These are phyloP conservation scores for Ecliptopera silaceata DNA, from an alignment of 2,888 invertebrate genomes.

Conservation along the genomic window DNA sequence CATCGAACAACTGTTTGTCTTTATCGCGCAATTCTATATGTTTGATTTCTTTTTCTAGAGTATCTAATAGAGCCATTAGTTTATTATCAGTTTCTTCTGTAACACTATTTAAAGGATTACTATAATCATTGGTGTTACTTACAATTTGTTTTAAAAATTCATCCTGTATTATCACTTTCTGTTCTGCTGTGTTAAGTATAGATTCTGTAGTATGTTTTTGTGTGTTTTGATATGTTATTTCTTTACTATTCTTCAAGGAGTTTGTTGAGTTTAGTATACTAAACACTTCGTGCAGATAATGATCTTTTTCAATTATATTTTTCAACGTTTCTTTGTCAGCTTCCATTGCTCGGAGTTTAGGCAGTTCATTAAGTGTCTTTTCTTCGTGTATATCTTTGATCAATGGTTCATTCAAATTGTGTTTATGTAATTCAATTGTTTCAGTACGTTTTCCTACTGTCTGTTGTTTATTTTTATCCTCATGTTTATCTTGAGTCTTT, in stretches of 20 bases:
- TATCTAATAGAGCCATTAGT: slow-evolving; percentile 56
- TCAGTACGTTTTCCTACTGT: neutral
- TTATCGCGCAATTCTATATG: slow-evolving; percentile 51
- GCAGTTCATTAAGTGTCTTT: neutral
- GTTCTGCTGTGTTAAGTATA: slow-evolving; percentile 41
- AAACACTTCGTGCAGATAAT: slow-evolving; percentile 7
- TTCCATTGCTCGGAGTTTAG: neutral
- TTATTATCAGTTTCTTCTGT: slow-evolving; percentile 52
- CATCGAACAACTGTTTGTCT: slow-evolving; percentile 61
- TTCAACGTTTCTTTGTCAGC: slow-evolving; percentile 1
- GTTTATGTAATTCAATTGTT: neutral
- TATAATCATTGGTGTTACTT: slow-evolving; percentile 31
- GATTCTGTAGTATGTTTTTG: slow-evolving; percentile 32
- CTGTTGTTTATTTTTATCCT: neutral
- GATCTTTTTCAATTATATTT: neutral
- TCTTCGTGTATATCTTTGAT: slow-evolving; percentile 4
- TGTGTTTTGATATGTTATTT: slow-evolving; percentile 15
- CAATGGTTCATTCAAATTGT: neutral
- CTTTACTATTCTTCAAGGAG: neutral
- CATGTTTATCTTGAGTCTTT: neutral
- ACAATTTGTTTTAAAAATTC: slow-evolving; percentile 20
- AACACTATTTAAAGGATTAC: slow-evolving; percentile 23
- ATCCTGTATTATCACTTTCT: slow-evolving; percentile 42
- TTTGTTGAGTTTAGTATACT: slow-evolving; percentile 20
- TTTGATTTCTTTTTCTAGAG: slow-evolving; percentile 61